Conservation (phyloP, 2,113 vertebrate genomes). For the Ophthalmolycus amberensis region DNA sequence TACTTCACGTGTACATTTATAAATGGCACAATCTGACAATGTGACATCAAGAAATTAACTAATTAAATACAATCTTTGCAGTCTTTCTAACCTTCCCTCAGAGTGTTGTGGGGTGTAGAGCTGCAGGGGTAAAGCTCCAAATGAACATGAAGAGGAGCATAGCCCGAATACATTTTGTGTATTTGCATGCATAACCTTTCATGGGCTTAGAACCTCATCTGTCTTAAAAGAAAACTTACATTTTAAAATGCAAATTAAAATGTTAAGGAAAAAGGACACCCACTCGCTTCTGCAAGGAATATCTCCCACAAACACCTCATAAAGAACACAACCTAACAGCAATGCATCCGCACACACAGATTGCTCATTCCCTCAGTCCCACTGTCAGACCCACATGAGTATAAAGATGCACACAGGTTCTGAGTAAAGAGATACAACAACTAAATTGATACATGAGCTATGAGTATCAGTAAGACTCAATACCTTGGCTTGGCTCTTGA, state of each 20-base stretch:
- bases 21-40: constrained; percentile 29
- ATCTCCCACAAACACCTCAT: neutral
- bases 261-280: neutral
- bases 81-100: neutral
- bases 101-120: neutral
- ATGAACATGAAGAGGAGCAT: neutral
- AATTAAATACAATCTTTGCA: neutral
- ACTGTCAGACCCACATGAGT: neutral
- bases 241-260: neutral
- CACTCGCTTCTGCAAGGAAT: neutral
- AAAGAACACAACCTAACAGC: neutral
- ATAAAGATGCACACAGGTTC: neutral
- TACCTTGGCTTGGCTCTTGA: neutral
- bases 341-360: neutral
- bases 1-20: constrained; percentile 5
- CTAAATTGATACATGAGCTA: too few relatives aligned
- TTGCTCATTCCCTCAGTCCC: neutral
- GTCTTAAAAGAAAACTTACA: neutral
- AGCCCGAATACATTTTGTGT: neutral
- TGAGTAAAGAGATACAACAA: neutral
- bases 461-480: neutral
- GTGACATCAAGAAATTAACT: neutral
- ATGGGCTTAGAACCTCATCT: too few relatives aligned
- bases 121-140: neutral
- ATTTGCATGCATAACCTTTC: neutral